These are phyloP conservation scores for Lobophora halterata DNA, from an alignment of 2,888 invertebrate genomes.

Conservation along the genomic window DNA sequence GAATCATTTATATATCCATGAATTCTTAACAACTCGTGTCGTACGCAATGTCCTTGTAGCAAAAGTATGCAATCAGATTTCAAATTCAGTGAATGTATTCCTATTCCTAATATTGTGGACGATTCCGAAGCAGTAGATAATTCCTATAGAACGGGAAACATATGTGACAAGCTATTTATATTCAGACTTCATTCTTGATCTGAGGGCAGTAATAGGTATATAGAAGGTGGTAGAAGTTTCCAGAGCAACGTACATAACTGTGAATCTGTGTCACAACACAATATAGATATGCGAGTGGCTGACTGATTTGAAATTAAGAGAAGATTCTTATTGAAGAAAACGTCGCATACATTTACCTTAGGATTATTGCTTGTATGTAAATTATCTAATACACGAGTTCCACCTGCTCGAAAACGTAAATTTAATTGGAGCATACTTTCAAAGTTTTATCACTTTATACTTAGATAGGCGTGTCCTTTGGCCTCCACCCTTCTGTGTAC, in stretches of 20 bases:
- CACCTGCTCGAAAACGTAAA: no score
- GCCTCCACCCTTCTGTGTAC: slow-evolving; percentile 41
- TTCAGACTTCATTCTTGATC: no score
- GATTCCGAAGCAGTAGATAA: no score
- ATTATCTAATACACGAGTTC: no score
- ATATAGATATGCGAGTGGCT: slow-evolving; percentile 1
- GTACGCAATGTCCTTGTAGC: no score
- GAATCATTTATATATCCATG: slow-evolving; percentile 19
- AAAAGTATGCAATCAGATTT: no score
- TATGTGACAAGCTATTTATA: no score
- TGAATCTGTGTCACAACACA: slow-evolving; percentile 5
- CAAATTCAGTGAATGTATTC: no score
- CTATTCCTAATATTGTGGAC: no score
- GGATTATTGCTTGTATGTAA: not conserved
- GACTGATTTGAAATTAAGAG: slow-evolving; percentile 3
- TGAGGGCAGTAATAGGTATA: not conserved
- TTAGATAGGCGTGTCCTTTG: slow-evolving; percentile 1
- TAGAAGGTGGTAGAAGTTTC: not conserved
- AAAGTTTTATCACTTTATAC: slow-evolving; percentile 5
- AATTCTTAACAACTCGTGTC: slow-evolving; percentile 18
- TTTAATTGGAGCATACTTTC: slow-evolving; percentile 3
- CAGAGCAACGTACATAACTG: not conserved
- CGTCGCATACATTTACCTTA: not conserved
- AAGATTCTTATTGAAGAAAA: slow-evolving; percentile 1
- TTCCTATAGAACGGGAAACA: no score